Evolutionary conservation across 2,888 invertebrate species (phyloP), one percentile per base, ranked within the genome.

Genomic region (Archaeoteleia sp.): DNA sequence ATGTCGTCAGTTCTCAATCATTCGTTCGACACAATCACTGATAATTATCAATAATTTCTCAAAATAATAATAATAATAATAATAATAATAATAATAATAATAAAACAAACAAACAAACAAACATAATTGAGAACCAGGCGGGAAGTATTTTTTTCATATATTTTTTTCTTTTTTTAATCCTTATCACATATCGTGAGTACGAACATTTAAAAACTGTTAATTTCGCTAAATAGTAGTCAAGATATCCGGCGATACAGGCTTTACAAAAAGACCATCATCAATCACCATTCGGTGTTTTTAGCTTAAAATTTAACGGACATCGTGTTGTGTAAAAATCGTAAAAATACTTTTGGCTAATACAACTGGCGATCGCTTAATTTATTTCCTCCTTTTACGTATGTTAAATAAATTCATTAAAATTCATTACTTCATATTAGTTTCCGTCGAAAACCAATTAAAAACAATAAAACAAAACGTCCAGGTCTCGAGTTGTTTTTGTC

Each of bases 331-430:
- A 69, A 69, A 69, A 69, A 69, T 69, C 61, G 69, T 69, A 69
- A 69, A 69, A 69, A 69, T 69, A 69, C 69, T 65, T 65, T 69
- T 65, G 69, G 58, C 63, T 68, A 63, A 68, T 63, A 68, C 65
- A 55, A 63, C 63, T 69, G 63, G 65, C 65, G 49, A 60, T 62
- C 68, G 60, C 63, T 68, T 60, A 58, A 58, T 62, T 63, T 43
- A 62, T 17, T 49, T 51, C 48, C 43, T 40, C 45, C 40, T 43
- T 39, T 60, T 35, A 55, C 48, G 34, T 60, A 60, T 25, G 54
- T 67, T 37, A 55, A 32, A 32, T 60, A 67, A 54, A 48, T 58
- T 54, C 48, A 66, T 60, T 10, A 32, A 10, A 12, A 10, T 32
- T 10, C 12, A 5, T 66, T 20, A 20, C 20, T 4, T 20, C 3